A percentile compares a stretch with the other conserved stretches of the same genome.
Evolutionary conservation across 2,113 vertebrate genomes (phyloP).

Genomic region (Aythya baeri): DNA sequence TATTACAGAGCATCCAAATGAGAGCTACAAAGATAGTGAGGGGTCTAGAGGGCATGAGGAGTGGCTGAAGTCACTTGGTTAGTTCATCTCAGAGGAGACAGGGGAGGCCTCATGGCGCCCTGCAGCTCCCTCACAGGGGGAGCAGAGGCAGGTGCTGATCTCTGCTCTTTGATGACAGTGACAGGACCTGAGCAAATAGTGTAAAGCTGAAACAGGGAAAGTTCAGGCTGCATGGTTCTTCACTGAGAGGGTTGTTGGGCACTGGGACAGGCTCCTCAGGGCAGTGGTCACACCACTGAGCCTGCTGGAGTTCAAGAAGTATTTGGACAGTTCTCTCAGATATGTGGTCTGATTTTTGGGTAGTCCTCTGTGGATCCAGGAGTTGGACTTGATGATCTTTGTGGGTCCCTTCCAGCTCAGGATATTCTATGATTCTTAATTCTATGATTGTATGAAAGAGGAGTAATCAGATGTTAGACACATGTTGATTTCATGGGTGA

Average conservation of each 20-base stretch:
- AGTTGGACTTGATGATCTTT: neutral
- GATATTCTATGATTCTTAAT: neutral
- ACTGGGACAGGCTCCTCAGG: no score
- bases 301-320: neutral
- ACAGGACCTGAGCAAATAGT: neutral
- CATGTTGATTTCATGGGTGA: neutral
- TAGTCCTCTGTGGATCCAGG: neutral
- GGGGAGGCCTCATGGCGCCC: neutral
- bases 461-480: neutral
- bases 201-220: neutral
- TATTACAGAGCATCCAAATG: neutral
- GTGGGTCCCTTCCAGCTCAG: neutral
- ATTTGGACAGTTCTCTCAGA: neutral
- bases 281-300: no score
- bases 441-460: neutral
- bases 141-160: neutral
- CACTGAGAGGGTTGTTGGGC: no score
- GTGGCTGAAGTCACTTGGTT: neutral
- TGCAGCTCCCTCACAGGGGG: neutral
- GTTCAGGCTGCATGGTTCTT: neutral
- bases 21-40: neutral
- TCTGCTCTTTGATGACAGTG: neutral
- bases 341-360: neutral
- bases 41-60: neutral
- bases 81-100: no score